Base-by-base conservation (phyloP, 2,113 vertebrate genomes). In the Amia ocellicauda region DNA sequence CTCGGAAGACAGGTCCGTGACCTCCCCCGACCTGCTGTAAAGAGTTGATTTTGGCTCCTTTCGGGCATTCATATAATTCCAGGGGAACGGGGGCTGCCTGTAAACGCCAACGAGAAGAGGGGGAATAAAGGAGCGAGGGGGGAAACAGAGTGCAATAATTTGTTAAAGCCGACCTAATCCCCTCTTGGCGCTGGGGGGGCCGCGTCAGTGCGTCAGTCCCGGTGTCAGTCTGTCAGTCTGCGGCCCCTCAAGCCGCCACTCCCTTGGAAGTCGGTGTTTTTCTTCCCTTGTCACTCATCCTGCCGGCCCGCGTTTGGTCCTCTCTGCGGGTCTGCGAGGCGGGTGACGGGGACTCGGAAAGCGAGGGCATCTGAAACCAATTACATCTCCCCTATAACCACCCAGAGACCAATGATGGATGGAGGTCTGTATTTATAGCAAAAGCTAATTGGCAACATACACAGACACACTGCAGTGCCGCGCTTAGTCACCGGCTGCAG, bases 361-460 rank as follows among this genome's bases (percentile, higher is more conserved):
- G 78, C 81, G 78, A 40, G 84, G 89, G 88, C 95, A 98, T 97
- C 93, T 98, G 96, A 93, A 95, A 96, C 90, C 93, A 94, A 97
- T 98, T 97, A 98, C 90, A 89, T 91, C 89, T 64, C 68, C 74
- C 78, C 91, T 92, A 91, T 93, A 95, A 91, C 94, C 94, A 96
- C 94, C 95, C 93, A 96, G 94, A 94, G 93, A 92, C 91, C 90
- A 86, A 90, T 94, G 95, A 97, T 94, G 92, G 94, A 97, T 96
- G 91, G 91, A 89, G 91, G 89, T 91, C 91, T 90, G 88, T 89
- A 92, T 95, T 94, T 97, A 95, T 92, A 90, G 93, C 93, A 90
- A 83, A n/a, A 91, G 91, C 92, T 97, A 98, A 98, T 97, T 97
- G 96, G 93, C 93, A 95, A 95, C 91, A 93, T 92, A 91, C 92